Percentiles rank a stretch among this genome's conserved stretches.
phyloP scores from a whole-genome alignment of 1,140 invertebrate genomes.

The Monochamus saltuarius region DNA sequence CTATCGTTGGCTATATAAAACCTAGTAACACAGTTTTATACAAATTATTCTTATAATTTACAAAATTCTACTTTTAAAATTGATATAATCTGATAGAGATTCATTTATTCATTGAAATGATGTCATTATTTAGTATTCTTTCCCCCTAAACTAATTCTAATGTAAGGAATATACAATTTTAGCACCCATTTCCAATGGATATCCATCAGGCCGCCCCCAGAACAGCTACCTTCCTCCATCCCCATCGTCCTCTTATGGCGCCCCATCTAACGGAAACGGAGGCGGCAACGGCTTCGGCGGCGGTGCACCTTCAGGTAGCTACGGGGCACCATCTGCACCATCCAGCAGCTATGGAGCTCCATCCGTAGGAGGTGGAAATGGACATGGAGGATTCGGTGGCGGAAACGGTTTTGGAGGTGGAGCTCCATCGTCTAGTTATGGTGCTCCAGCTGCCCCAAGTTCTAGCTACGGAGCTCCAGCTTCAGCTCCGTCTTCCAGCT shows the following conservation, averaged over 20 bases:
- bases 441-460: constrained; percentile 34
- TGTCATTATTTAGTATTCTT: too few relatives aligned
- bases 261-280: constrained; percentile 31
- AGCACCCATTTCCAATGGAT: constrained; percentile 35
- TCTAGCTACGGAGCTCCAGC: constrained; percentile 47
- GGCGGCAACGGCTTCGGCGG: constrained; percentile 18
- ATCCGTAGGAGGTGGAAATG: constrained; percentile 35
- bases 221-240: constrained; percentile 39
- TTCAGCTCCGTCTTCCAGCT: constrained; percentile 42
- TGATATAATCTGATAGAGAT: too few relatives aligned
- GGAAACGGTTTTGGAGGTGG: constrained; percentile 20
- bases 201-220: constrained; percentile 38
- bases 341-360: constrained; percentile 53
- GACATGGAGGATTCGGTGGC: constrained; percentile 27
- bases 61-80: too few relatives aligned
- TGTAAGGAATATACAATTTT: neutral
- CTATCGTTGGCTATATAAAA: too few relatives aligned
- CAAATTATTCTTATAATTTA: too few relatives aligned
- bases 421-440: constrained; percentile 41
- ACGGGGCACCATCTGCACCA: constrained; percentile 48
- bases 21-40: too few relatives aligned
- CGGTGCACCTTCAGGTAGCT: constrained; percentile 50
- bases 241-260: constrained; percentile 37
- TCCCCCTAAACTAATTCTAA: too few relatives aligned
- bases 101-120: too few relatives aligned